Evolutionary conservation across 1,140 invertebrate genomes (phyloP), one percentile per base, ranked within the genome.

Genomic region (Neotoxoptera formosana): DNA sequence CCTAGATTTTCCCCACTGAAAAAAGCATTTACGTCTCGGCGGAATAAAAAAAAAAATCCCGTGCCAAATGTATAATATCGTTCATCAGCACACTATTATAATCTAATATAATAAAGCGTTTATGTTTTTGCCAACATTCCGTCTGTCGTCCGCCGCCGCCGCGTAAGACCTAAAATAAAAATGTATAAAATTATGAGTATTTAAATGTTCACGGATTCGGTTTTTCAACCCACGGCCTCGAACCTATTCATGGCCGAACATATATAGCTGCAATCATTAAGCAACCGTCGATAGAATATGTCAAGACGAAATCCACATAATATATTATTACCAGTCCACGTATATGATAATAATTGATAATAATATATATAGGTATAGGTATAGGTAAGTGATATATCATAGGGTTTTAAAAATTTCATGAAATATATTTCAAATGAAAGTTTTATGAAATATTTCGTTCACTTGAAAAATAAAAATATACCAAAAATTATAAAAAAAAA

Each of bases 91-190:
- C 30, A 76, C 60, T 76, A 76, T 76, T 76, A 76, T 76, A 76
- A n/a, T 76, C n/a, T n/a, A n/a, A 76, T n/a, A 76, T 17, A n/a
- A 76, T 76, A 76, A 76, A 51, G 30, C 47, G 47, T 88, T 88
- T 56, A 53, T 90, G 88, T 90, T 90, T 90, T 90, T 56, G 88
- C 88, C 51, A 90, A 90, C 51, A 56, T 90, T 90, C 51, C 51
- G 20, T 88, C 30, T 23, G 30, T 51, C 30, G 14, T 41, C 7
- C 36, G 11, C 30, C 84, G 84, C 7, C 36, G 11, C 30, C 84
- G 84, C 84, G 84, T 14, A 47, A 14, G n/a, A 88, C 87, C 87
- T 21, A 51, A 88, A 51, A 51, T 34, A 51, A 51, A 88, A 88
- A 41, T 41, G 41, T 88, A 88, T 9, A 53, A 51, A 51, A 34